Base-by-base conservation (phyloP, 37 sponge, comb jelly and placozoan species). In the Chondrilla cf. caribensis region DNA sequence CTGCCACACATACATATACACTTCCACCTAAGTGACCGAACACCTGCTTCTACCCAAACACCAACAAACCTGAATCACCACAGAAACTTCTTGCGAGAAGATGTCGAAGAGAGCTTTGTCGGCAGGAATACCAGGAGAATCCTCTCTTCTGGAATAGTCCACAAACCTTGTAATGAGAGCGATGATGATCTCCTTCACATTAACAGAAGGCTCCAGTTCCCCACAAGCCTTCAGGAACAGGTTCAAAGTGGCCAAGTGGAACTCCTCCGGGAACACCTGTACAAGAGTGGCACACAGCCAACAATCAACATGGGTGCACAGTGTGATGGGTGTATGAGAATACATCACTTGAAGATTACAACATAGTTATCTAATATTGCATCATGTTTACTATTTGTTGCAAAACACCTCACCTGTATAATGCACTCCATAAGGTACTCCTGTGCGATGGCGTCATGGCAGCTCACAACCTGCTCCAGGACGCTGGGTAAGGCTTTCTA, bases 401-500 rank as follows among this genome's bases (percentile, higher is more conserved):
- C n/a, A n/a, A n/a, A n/a, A n/a, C n/a, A n/a, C 24, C 76, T 42
- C 60, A 96, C 97, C 90, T 96, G 97, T 17, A 98, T 98, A 78
- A 98, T 84, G 81, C 99, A 98, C 81, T 98, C 99, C 97, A 98
- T 94, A 54, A 98, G 91, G 84, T 98, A 98, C 79, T 96, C 97
- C 84, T 98, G 99, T 4, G 99, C 92, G 35, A 98, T 98, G 64
- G 97, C 77, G 60, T 98, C 99, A 22, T 89, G 84, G 65, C 99
- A 98, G 73, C 91, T 92, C 38, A 94, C 87, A 22, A 98, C 91
- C 85, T 98, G 99, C 85, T 98, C 97, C 80, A 98, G 81, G 0
- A 98, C 81, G 39, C 84, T 90, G 9, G 95, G 93, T 59, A 98
- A 80, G 3, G 96, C 88, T 2, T 78, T 80, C 90, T 92, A 60